Conservation (phyloP, 1,140 invertebrate genomes). For the Manduca sexta region DNA sequence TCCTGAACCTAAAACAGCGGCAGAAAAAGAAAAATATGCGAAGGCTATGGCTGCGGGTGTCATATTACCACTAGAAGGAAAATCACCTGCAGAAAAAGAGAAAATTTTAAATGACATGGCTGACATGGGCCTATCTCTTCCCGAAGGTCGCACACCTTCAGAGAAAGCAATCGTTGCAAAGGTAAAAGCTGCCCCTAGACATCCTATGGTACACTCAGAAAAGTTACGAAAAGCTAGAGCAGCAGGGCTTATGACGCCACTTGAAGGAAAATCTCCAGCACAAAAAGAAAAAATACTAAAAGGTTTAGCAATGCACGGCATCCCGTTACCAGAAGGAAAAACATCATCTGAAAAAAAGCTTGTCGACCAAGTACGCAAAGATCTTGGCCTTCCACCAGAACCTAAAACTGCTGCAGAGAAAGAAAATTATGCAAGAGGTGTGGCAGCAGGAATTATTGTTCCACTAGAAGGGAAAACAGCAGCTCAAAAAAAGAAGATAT, state of each 20-base stretch:
- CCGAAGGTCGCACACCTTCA: constrained; percentile 24
- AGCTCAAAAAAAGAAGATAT: constrained; percentile 34
- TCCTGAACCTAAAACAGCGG: constrained; percentile 13
- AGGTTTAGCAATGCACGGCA: constrained; percentile 18
- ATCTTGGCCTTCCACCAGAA: constrained; percentile 22
- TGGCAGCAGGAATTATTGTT: constrained; percentile 3
- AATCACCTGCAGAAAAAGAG: constrained; percentile 29
- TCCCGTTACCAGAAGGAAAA: constrained; percentile 27
- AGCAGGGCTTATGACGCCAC: constrained; percentile 20
- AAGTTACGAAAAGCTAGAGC: constrained; percentile 9
- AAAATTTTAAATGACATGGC: constrained; percentile 24
- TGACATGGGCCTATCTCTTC: constrained; percentile 19
- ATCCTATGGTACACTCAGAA: constrained; percentile 7
- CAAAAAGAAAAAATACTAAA: constrained; percentile 32
- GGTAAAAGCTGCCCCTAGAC: constrained; percentile 13
- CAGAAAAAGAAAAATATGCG: constrained; percentile 20
- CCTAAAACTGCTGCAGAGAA: constrained; percentile 15
- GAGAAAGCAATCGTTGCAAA: constrained; percentile 28
- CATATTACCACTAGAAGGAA: constrained; percentile 28
- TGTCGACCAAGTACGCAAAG: constrained; percentile 20
- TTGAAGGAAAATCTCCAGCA: constrained; percentile 23
- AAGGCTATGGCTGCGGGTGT: constrained; percentile 18
- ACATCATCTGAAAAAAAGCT: constrained; percentile 28
- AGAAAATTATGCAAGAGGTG: constrained; percentile 18
- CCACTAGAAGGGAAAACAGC: constrained; percentile 12